These are phyloP conservation scores for Gymnoscopelus braueri DNA, from an alignment of 2,797 vertebrate species.

Conservation along the genomic window DNA sequence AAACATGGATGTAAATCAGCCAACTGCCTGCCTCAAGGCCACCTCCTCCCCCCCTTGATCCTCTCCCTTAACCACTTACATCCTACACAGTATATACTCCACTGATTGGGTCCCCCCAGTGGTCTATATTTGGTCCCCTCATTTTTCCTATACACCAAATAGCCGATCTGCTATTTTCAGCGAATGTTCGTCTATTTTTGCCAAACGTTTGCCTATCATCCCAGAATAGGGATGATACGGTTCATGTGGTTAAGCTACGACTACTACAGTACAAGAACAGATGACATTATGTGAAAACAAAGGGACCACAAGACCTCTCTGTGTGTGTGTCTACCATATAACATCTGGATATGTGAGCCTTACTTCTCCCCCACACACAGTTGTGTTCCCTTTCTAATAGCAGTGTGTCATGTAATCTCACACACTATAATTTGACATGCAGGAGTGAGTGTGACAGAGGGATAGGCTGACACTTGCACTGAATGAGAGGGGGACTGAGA, in stretches of 20 bases:
- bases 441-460: not conserved
- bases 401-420: not conserved
- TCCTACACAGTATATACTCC: too few relatives aligned
- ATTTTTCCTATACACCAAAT: too few relatives aligned
- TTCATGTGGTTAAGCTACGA: too few relatives aligned
- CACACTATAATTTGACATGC: not conserved
- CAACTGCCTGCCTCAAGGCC: conserved; percentile 14
- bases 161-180: too few relatives aligned
- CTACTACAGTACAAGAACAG: not conserved
- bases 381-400: not conserved
- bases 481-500: not conserved
- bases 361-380: not conserved
- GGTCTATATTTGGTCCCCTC: too few relatives aligned
- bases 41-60: conserved; percentile 13
- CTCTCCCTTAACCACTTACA: too few relatives aligned
- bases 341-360: not conserved
- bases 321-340: not conserved
- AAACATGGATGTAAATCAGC: conserved; percentile 42
- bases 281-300: not conserved
- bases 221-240: too few relatives aligned
- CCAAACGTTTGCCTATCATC: too few relatives aligned
- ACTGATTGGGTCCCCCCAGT: too few relatives aligned
- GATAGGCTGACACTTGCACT: conserved; percentile 29
- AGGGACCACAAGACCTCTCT: not conserved
- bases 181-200: too few relatives aligned